phyloP scores from a whole-genome alignment of 2,797 vertebrate genomes.

The Brotula barbata region DNA sequence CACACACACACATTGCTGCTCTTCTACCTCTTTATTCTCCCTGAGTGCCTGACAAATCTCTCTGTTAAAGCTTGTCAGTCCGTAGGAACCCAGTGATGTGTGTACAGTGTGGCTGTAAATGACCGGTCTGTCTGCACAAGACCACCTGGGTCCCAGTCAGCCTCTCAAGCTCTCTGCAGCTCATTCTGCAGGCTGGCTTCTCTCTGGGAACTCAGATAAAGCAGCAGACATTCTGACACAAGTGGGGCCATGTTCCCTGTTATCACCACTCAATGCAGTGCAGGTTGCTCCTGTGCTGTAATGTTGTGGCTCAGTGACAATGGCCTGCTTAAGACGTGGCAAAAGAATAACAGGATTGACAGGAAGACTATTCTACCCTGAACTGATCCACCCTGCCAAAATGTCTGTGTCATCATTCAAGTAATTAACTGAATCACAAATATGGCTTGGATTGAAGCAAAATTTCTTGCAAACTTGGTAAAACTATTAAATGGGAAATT shows the following conservation, averaged over 20 bases:
- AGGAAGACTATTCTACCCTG: conserved; percentile 47
- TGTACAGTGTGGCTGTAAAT: conserved; percentile 68
- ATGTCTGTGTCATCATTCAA: conserved; percentile 44
- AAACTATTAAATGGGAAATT: conserved; percentile 16
- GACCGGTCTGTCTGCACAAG: conserved; percentile 71
- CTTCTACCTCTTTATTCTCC: conserved; percentile 71
- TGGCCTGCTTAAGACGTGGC: conserved; percentile 60
- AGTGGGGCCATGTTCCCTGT: conserved; percentile 67
- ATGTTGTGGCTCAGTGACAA: conserved; percentile 67
- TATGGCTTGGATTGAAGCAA: conserved; percentile 23
- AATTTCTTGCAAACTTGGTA: conserved; percentile 12
- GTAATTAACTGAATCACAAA: conserved; percentile 60
- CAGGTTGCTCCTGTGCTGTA: conserved; percentile 68
- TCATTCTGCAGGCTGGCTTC: conserved; percentile 63
- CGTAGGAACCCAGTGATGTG: conserved; percentile 66
- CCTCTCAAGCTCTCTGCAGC: conserved; percentile 53
- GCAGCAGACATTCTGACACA: conserved; percentile 68
- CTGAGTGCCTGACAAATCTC: conserved; percentile 72
- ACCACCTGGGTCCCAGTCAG: conserved; percentile 74
- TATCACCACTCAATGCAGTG: conserved; percentile 65
- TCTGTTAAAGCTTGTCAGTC: conserved; percentile 72
- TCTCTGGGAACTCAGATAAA: conserved; percentile 63
- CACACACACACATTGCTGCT: conserved; percentile 44
- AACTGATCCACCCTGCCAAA: conserved; percentile 46
- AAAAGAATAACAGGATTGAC: conserved; percentile 56